These are phyloP conservation scores for Remorina albescens DNA, from an alignment of 2,797 vertebrate genomes.

Conservation along the genomic window DNA sequence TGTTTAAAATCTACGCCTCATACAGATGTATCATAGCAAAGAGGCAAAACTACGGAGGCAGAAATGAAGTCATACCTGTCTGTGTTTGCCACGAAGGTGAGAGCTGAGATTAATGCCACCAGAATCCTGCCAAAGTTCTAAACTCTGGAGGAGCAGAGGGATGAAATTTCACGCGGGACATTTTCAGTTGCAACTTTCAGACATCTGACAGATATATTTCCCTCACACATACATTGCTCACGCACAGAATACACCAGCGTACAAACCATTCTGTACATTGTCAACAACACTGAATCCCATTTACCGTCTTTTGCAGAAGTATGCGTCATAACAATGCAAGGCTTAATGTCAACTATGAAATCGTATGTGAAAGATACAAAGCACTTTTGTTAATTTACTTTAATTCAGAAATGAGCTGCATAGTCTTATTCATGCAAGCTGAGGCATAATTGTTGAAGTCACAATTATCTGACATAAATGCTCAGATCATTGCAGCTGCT, in stretches of 20 bases:
- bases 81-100: constrained; percentile 31
- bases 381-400: too few species aligned
- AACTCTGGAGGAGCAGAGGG: constrained; percentile 4
- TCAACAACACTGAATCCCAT: constrained; percentile 64
- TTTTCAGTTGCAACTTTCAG: constrained; percentile 34
- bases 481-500: not conserved
- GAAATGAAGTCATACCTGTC: constrained; percentile 7
- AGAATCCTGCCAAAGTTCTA: constrained; percentile 28
- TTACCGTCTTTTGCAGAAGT: constrained; percentile 63
- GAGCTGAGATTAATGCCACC: constrained; percentile 18
- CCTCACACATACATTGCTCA: not conserved
- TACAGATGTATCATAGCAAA: constrained; percentile 17
- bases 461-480: not conserved
- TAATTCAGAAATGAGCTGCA: not conserved
- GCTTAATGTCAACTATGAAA: too few species aligned
- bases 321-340: constrained; percentile 50
- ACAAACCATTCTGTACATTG: constrained; percentile 48
- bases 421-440: not conserved
- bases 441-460: not conserved
- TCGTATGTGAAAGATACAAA: too few species aligned
- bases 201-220: constrained; percentile 46
- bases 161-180: constrained; percentile 22
- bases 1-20: constrained; percentile 5
- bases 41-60: constrained; percentile 7
- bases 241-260: constrained; percentile 14